Percentiles rank a stretch among this genome's conserved stretches.
Evolutionary conservation across 2,113 vertebrate species (phyloP).

Genomic region (Collichthys lucidus): DNA sequence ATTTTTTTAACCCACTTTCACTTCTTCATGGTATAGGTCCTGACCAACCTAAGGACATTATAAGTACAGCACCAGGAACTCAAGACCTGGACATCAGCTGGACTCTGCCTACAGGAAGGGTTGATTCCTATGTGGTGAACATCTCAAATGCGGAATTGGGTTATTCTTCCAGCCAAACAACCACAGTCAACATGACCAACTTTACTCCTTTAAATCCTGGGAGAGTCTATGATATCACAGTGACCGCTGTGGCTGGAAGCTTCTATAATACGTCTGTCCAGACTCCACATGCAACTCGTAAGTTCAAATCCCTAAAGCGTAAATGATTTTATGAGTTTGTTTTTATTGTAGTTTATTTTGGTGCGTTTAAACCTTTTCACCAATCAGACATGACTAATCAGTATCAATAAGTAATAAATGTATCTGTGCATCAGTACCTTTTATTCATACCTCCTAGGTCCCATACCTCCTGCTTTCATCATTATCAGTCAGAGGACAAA

Average conservation of each 20-base stretch:
- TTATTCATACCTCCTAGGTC: slow-evolving; percentile 49
- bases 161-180: rapidly evolving
- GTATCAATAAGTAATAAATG: background rate
- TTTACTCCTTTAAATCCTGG: slow-evolving; percentile 58
- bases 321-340: background rate
- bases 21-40: slow-evolving; percentile 53
- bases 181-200: rapidly evolving
- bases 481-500: slow-evolving; percentile 17
- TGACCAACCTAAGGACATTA: slow-evolving; percentile 44
- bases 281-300: slow-evolving; percentile 64
- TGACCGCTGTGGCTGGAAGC: slow-evolving; percentile 58
- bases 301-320: slow-evolving; percentile 17
- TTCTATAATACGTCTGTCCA: background rate
- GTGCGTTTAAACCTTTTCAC: background rate
- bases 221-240: slow-evolving; percentile 46
- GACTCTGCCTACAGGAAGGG: slow-evolving; percentile 41
- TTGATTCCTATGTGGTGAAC: slow-evolving; percentile 20
- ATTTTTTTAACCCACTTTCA: background rate
- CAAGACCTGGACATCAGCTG: slow-evolving; percentile 48
- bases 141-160: background rate
- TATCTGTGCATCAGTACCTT: background rate
- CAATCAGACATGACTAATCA: background rate
- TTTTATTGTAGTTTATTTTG: background rate
- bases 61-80: background rate
- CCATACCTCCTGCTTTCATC: slow-evolving; percentile 57